These are phyloP conservation scores for Agonopterix subpropinquella DNA, from an alignment of 2,888 invertebrate genomes.

Conservation along the genomic window DNA sequence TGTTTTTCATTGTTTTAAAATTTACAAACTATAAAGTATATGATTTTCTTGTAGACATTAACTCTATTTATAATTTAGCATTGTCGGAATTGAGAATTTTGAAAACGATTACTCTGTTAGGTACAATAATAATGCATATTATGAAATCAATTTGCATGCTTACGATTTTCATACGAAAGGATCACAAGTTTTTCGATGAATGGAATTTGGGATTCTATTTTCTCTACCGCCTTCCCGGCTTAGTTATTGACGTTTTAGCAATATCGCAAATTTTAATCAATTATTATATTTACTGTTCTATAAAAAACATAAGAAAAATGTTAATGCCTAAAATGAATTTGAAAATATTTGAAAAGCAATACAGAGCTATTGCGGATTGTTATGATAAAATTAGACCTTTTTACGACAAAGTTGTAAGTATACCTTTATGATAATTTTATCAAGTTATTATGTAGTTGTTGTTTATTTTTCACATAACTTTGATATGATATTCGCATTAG, in stretches of 20 bases:
- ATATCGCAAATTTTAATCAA: not conserved
- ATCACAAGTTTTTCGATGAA: too few species aligned
- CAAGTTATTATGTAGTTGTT: too few species aligned
- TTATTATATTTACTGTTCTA: not conserved
- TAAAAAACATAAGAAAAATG: not conserved
- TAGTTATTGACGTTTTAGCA: not conserved
- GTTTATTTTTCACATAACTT: too few species aligned
- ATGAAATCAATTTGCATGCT: too few species aligned
- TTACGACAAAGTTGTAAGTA: not conserved
- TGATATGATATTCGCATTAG: too few species aligned
- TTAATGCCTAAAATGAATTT: not conserved
- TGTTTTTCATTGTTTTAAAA: not conserved
- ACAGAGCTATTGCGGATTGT: not conserved
- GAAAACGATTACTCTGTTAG: too few species aligned
- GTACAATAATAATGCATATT: too few species aligned
- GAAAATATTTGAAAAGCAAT: not conserved
- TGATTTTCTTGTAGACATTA: not conserved
- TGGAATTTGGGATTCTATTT: not conserved
- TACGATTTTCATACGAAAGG: too few species aligned
- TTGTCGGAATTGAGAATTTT: not conserved
- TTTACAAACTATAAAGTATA: not conserved
- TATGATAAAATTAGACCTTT: not conserved
- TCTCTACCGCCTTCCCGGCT: not conserved
- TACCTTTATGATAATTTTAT: too few species aligned
- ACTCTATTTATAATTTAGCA: not conserved